Base-by-base conservation (phyloP, 2,113 vertebrate genomes). In the Cyphomyrus plagiostoma region DNA sequence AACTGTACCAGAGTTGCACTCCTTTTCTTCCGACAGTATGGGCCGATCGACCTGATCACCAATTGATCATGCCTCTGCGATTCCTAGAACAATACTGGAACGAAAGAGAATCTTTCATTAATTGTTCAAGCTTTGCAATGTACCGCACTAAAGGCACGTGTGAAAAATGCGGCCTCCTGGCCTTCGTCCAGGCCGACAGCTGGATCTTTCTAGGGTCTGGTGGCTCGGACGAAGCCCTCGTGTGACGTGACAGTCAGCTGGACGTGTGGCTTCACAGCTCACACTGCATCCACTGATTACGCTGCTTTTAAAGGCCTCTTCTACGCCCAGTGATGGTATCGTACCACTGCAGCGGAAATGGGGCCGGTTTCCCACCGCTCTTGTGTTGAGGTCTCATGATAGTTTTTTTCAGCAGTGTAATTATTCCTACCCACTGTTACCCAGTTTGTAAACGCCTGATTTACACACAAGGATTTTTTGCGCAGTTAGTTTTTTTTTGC, bases 391-490 rank as follows among this genome's bases (percentile, higher is more conserved):
- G 45, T 46, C 80, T 83, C 39, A 46, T 48, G 35, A 11, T 48
- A 48, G 3, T 23, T 23, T 46, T 46, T 4, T 84, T 48, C 82
- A 48, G 42, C 82, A 9, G 82, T 84, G n/a, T 84, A 84, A 84
- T 84, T 84, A 48, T 48, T 46, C 35, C 82, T 84, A 13, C 42
- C 30, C 35, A n/a, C 17, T 48, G 45, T 48, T 84, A 48, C 45
- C 35, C 82, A 2, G 45, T 39, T 13, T 80, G 45, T 48, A 84
- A 84, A 46, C n/a, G 45, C 42, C 82, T n/a, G 8, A 3, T 48
- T 84, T 48, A 84, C 82, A 84, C 19, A n/a, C 45, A 84, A n/a
- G 45, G 82, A 45, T 45, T n/a, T 84, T 35, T 84, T 84, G 82
- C 48, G 46, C 23, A 48, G 82, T 42, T 46, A 46, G 42, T n/a